A percentile compares a stretch with the other conserved stretches of the same genome.
These are phyloP conservation scores for Thermophis baileyi DNA, from an alignment of 2,113 vertebrate genomes.

Conservation along the genomic window DNA sequence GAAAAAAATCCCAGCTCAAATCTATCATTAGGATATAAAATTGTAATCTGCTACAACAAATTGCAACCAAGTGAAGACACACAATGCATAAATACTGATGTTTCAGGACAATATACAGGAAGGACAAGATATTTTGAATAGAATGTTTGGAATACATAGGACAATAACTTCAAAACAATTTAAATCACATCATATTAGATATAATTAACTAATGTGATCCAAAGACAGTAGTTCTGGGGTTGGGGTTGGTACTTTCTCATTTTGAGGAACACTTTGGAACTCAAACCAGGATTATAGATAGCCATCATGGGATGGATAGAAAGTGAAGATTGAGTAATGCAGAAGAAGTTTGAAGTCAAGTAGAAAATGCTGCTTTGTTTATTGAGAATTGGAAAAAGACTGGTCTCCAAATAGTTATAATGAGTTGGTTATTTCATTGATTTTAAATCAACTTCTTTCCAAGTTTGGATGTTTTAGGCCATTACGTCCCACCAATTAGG, in stretches of 20 bases:
- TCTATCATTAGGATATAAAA: conserved; percentile 11
- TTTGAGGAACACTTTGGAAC: neutral
- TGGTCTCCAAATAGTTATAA: neutral
- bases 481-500: neutral
- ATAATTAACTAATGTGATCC: neutral
- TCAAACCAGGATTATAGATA: neutral
- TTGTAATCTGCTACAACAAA: neutral
- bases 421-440: neutral
- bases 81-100: neutral
- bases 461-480: neutral
- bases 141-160: conserved; percentile 27
- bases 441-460: too few relatives aligned
- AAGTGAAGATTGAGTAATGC: neutral
- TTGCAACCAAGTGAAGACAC: neutral
- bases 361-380: neutral
- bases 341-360: neutral
- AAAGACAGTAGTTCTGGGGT: neutral
- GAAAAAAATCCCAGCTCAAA: neutral
- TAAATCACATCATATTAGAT: neutral
- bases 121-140: conserved; percentile 1
- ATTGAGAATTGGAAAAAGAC: neutral
- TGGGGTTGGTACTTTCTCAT: neutral
- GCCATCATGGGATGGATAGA: neutral
- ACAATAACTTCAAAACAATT: conserved; percentile 23
- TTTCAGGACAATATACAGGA: neutral